Evolutionary conservation across 2,797 vertebrate genomes (phyloP), one percentile per base, ranked within the genome.

Genomic region (Buceros bicornis): DNA sequence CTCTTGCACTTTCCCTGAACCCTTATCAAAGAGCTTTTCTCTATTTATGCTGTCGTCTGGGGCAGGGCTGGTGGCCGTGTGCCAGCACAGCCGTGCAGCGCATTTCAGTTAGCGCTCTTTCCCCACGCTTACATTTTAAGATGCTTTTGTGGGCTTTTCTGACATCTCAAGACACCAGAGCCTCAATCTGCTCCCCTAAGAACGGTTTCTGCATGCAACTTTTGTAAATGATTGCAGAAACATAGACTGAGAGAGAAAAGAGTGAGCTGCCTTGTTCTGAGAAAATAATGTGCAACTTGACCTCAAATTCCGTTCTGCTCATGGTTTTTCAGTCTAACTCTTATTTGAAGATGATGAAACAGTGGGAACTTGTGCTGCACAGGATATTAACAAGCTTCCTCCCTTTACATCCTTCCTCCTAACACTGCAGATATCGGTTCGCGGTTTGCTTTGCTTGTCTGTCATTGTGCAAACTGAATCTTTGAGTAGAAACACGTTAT

Each of bases 1-100:
- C 58, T 73, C 95, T 72, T 93, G 95, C 77, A 91, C 94, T 96
- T 94, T 92, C 48, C 93, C 90, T 96, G 91, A 97, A 97, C 96
- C 57, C 73, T 76, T 53, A 58, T 66, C 53, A 95, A 94, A 81
- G 95, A 90, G 78, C 54, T 95, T 95, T 94, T 96, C 89, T 95
- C 64, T 95, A n/a, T 89, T 95, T 95, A 70, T 94, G 45, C 85
- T 69, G 57, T 84, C 95, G 92, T 93, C 69, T 97, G 96, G 90
- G 90, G 87, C 78, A 88, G n/a, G 78, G 72, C 78, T 83, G 92
- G 82, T 96, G 96, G 96, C 76, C 5, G 16, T n/a, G 62, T 95
- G 95, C 96, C 95, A 96, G 95, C 72, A 28, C 54, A 47, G 82
- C 37, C 88, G 51, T 93, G 79, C 91, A 81, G 78, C 87, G 76